Evolutionary conservation across 2,888 invertebrate species (phyloP), one percentile per base, ranked within the genome.

Genomic region (Allygus modestus): DNA sequence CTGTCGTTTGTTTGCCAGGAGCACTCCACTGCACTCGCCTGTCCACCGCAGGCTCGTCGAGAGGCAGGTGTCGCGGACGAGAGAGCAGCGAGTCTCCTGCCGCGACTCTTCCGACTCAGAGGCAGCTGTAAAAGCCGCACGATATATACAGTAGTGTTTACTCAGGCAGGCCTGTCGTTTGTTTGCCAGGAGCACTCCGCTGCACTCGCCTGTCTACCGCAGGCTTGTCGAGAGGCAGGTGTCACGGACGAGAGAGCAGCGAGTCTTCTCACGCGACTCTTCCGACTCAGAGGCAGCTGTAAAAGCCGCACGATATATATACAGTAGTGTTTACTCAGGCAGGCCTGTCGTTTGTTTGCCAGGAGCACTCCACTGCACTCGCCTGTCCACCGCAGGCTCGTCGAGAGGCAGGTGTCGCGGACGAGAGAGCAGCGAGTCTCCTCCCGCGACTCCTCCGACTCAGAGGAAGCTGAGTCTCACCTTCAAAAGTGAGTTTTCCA

Each of bases 321-420:
- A n/a, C n/a, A n/a, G n/a, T n/a, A n/a, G n/a, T n/a, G n/a, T n/a
- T n/a, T n/a, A n/a, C n/a, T n/a, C n/a, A n/a, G n/a, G n/a, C n/a
- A n/a, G n/a, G n/a, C n/a, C n/a, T n/a, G n/a, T 37, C 37, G 37
- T 37, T 37, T 46, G 4, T 7, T 12, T 46, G 15, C 1, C 71
- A 79, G 81, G 83, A 31, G 79, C 43, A 82, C 85, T 54, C 83
- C 85, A 2, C 85, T 77, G 17, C 46, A 73, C 51, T 83, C 85
- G 1, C 82, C 85, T 15, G 37, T 61, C n/a, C 31, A 17, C 15
- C 46, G 43, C 33, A 69, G 69, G 65, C 54, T 26, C 31, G 9
- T 31, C 20, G 20, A 58, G 31, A 26, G 23, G n/a, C 20, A 17
- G 31, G 2, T 58, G 23, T 12, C 58, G 37, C 37, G 37, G 37